Percentiles rank a stretch among this genome's conserved stretches.
Conservation (phyloP, 2,113 vertebrate species). For the Scolopax mira region DNA sequence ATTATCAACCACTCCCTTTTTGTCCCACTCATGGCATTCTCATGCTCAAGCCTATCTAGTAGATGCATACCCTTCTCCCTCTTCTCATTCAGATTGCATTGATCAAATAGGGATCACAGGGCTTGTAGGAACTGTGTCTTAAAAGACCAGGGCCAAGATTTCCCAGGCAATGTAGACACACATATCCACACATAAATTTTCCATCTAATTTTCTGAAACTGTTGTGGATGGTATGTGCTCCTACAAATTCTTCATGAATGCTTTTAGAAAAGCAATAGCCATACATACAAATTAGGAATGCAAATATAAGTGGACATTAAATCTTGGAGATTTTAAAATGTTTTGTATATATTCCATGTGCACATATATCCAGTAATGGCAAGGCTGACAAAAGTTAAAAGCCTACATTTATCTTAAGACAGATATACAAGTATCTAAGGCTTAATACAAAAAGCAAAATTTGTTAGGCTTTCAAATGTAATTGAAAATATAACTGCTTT, state of each 20-base stretch:
- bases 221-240: background rate
- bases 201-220: background rate
- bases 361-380: background rate
- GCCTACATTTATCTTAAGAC: background rate
- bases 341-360: background rate
- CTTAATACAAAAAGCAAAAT: background rate
- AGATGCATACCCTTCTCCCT: background rate
- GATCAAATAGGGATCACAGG: background rate
- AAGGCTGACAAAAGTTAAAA: conserved; percentile 9
- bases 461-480: background rate
- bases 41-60: background rate
- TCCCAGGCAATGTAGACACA: background rate
- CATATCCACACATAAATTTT: background rate
- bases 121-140: background rate
- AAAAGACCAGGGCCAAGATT: background rate
- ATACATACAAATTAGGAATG: background rate
- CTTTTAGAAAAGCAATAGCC: conserved; percentile 38
- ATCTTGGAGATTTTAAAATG: background rate
- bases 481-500: background rate
- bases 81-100: background rate
- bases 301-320: conserved; percentile 7
- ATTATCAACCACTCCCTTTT: conserved; percentile 11
- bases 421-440: background rate
- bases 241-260: background rate
- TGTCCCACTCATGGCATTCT: background rate